Base-by-base conservation (phyloP, 2,113 vertebrate genomes). In the Monopterus albus region DNA sequence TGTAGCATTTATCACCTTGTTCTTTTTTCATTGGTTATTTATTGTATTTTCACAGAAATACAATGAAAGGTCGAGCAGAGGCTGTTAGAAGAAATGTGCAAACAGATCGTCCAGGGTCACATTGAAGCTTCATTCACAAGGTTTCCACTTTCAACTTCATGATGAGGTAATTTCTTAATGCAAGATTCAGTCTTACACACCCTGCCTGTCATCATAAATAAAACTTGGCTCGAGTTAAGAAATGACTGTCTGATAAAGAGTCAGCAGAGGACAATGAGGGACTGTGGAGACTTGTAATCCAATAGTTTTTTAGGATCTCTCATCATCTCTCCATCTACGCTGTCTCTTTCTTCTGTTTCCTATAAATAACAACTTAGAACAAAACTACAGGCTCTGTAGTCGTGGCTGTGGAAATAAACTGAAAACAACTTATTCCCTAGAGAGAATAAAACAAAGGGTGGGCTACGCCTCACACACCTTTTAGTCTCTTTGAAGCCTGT, bases 161-260 rank as follows among this genome's bases (percentile, higher is more conserved):
- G 21, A 8, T 25, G 4, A 78, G 69, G 65, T 78, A 23, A 51
- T 65, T 1, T 23, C 15, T 67, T 18, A n/a, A n/a, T n/a, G 29
- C 29, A 31, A 1, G 5, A 5, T 5, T 12, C 33, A 9, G 6
- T 21, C 8, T 1, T 1, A 28, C 25, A 17, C 33, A 46, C 1
- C 25, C 26, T 18, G 14, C 25, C 51, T n/a, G 47, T 42, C 17
- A 18, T 6, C 46, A 29, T 6, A 17, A 73, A 47, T 28, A 23
- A 14, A 18, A 45, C 1, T 17, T 25, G 39, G 7, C 26, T 42
- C 9, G 47, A 75, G 46, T 60, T 65, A 40, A 12, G 38, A 36
- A 55, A 21, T 59, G n/a, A 52, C 57, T 35, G 26, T 55, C 46
- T 55, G 72, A 66, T 75, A 36, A 70, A 55, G 12, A 28, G 38